Percentiles rank a stretch among this genome's conserved stretches.
These are phyloP conservation scores for Listrodromus nycthemerus DNA, from an alignment of 2,888 invertebrate species.

Conservation along the genomic window DNA sequence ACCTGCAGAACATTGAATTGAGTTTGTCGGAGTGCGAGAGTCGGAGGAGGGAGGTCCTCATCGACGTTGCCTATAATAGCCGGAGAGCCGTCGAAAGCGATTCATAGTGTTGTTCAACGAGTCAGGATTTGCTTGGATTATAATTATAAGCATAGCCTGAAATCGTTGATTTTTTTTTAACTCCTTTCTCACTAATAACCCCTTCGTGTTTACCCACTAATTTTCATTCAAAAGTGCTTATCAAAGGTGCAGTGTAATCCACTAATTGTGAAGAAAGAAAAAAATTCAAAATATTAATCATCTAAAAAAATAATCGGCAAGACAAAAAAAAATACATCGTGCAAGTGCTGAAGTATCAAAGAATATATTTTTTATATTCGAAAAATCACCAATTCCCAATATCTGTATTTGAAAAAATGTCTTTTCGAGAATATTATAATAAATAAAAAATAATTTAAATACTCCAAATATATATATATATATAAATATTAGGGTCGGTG, in stretches of 20 bases:
- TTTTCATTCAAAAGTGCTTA: background rate
- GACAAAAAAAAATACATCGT: background rate
- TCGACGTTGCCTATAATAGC: constrained; percentile 81
- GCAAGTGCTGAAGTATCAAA: background rate
- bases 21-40: constrained; percentile 66
- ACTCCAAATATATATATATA: no score
- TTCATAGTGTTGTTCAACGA: constrained; percentile 79
- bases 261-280: background rate
- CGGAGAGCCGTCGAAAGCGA: constrained; percentile 76
- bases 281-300: constrained; percentile 1
- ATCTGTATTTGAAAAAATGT: background rate
- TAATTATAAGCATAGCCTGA: constrained; percentile 56
- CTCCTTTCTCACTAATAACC: background rate
- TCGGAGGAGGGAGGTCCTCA: constrained; percentile 72
- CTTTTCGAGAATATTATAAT: background rate
- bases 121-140: constrained; percentile 75
- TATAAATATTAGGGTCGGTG: background rate
- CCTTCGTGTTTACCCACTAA: background rate
- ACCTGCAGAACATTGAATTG: constrained; percentile 76
- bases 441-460: background rate
- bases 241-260: background rate
- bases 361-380: background rate
- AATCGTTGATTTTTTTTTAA: constrained; percentile 15
- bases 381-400: background rate
- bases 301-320: no score